A percentile compares a stretch with the other conserved stretches of the same genome.
Evolutionary conservation across 2,113 vertebrate genomes (phyloP).

Genomic region (Urocynchramus pylzowi): DNA sequence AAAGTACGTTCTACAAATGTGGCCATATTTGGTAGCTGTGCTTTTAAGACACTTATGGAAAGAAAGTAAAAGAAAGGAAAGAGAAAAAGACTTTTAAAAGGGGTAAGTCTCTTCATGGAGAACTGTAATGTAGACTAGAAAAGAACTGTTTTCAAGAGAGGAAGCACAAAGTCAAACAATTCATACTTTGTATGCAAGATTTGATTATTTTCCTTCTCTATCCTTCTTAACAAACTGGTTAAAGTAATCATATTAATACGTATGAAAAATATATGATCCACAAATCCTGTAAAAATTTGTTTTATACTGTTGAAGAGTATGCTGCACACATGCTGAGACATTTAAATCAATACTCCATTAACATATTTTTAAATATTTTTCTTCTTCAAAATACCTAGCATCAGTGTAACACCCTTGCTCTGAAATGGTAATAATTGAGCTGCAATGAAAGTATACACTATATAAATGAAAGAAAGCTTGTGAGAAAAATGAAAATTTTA

Average conservation of each 20-base stretch:
- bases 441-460: neutral
- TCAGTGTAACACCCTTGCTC: neutral
- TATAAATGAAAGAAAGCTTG: neutral
- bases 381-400: neutral
- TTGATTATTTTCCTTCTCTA: neutral
- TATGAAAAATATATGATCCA: neutral
- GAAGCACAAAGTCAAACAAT: neutral
- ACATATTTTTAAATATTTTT: neutral
- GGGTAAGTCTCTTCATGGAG: neutral
- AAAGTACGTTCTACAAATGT: constrained; percentile 47
- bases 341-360: neutral
- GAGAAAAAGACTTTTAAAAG: neutral
- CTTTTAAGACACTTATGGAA: neutral
- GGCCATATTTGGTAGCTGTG: constrained; percentile 12
- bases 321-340: neutral
- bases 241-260: neutral
- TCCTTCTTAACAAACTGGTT: neutral
- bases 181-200: neutral
- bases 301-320: neutral
- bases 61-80: neutral
- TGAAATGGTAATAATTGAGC: neutral
- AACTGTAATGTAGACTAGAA: neutral
- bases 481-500: neutral
- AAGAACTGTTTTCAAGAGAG: neutral
- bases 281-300: neutral